Conservation (phyloP, 2,888 invertebrate species). For the Ryuthela nishihirai region DNA sequence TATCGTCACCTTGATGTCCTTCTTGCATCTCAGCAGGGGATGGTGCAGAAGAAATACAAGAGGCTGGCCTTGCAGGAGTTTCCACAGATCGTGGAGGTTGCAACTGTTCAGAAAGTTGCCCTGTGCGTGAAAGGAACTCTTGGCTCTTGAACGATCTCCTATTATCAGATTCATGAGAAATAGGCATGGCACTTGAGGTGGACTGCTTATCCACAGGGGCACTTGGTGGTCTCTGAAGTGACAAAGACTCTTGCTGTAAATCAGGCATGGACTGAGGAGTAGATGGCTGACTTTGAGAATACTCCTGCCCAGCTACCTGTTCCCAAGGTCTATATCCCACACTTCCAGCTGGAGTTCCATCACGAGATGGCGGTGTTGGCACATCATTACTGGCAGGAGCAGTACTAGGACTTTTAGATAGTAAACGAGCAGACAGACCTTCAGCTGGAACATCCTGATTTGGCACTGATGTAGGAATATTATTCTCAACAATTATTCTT, state of each 20-base stretch:
- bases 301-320: constrained; percentile 18
- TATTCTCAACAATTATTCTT: constrained; percentile 9
- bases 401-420: constrained; percentile 36
- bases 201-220: constrained; percentile 29
- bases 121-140: constrained; percentile 14
- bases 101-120: constrained; percentile 18
- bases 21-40: constrained; percentile 26
- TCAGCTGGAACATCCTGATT: constrained; percentile 36
- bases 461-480: constrained; percentile 12
- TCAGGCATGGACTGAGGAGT: constrained; percentile 26
- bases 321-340: constrained; percentile 41
- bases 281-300: constrained; percentile 24
- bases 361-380: constrained; percentile 31
- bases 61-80: constrained; percentile 31
- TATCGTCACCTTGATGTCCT: constrained; percentile 15
- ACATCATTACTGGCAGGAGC: constrained; percentile 15
- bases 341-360: constrained; percentile 37
- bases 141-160: constrained; percentile 11
- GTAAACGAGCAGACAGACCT: constrained; percentile 37
- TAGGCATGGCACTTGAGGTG: neutral
- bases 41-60: constrained; percentile 25
- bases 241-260: constrained; percentile 9
- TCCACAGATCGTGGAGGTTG: constrained; percentile 23
- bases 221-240: constrained; percentile 32
- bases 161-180: constrained; percentile 8